Conservation (phyloP, 2,113 vertebrate genomes). For the Phalacrocorax aristotelis region DNA sequence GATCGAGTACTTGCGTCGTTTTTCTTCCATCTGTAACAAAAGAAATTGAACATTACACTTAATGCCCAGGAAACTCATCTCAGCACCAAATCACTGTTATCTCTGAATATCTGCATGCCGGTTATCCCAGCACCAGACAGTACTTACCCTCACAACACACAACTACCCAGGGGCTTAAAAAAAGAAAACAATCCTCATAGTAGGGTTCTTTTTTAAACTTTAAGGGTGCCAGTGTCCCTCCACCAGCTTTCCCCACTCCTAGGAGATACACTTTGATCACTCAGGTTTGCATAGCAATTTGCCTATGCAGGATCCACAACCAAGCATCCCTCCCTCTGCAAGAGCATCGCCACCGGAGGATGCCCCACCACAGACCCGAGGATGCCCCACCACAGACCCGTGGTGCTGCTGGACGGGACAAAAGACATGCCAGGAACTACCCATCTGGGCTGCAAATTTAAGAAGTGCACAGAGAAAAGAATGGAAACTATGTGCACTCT, state of each 20-base stretch:
- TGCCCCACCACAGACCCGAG: background rate
- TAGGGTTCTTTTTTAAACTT: background rate
- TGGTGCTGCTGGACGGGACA: background rate
- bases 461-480: background rate
- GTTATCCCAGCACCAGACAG: background rate
- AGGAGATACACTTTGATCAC: background rate
- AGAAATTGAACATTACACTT: constrained; percentile 49
- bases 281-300: background rate
- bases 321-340: background rate
- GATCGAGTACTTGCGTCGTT: constrained; percentile 95
- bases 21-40: constrained; percentile 93
- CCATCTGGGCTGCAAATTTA: background rate
- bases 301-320: background rate
- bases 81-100: background rate
- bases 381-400: background rate
- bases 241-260: background rate
- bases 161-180: background rate
- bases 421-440: background rate
- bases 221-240: background rate
- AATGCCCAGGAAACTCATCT: background rate
- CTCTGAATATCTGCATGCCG: background rate
- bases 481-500: background rate
- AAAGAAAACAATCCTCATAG: background rate
- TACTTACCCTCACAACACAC: background rate
- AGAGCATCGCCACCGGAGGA: background rate